Base-by-base conservation (phyloP, 2,113 vertebrate genomes). In the Daubentonia madagascariensis region DNA sequence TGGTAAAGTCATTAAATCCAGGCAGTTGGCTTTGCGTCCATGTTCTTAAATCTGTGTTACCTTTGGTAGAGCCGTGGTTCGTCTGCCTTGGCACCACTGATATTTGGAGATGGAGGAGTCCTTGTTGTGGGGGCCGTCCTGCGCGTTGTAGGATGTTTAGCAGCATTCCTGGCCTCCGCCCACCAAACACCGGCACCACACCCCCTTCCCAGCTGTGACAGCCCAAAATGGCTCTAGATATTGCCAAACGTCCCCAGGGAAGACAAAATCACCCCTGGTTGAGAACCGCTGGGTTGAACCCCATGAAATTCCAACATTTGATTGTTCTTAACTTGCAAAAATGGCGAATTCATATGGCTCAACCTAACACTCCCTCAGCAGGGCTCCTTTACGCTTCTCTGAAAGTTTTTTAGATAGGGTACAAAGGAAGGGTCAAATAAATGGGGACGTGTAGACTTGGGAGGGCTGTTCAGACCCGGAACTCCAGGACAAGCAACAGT, bases 401-500 rank as follows among this genome's bases (percentile, higher is more conserved):
- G 37, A 0, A 35, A 30, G 18, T 13, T 40, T 67, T 45, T 23
- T 48, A 81, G 5, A 14, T 22, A 20, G 63, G 23, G 13, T 30
- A 17, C 7, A 18, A 48, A 48, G 73, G 10, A 0, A 3, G 17
- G 9, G 1, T 76, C 0, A 13, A 45, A 6, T 50, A 3, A 1
- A 35, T 40, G 35, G 18, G 37, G 30, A 13, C 5, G 9, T 7
- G 1, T n/a, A 70, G 13, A 17, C 37, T 9, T 0, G 30, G 16
- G 54, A 20, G 7, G 2, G 25, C 8, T 52, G 1, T 2, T 37
- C 22, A 65, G 9, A 9, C 23, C 14, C 0, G 7, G n/a, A 61
- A 81, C n/a, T 32, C 37, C 8, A 5, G 11, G 1, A 10, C 40
- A 11, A 5, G 1, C 0, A 2, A 4, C 8, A 12, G 4, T 35